Conservation (phyloP, 1,140 invertebrate species). For the Leptopilina clavipes region DNA sequence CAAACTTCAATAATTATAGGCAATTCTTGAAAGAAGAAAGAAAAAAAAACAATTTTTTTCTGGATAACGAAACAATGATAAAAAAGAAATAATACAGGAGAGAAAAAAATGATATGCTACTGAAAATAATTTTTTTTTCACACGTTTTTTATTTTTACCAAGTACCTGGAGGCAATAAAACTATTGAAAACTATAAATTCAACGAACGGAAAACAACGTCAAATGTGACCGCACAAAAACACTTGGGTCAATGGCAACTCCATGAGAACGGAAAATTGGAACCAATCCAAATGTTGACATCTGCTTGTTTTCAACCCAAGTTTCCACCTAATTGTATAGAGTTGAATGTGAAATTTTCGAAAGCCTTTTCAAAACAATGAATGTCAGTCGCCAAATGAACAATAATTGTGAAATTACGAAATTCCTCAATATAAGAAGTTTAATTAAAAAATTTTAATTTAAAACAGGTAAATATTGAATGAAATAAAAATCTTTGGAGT, state of each 20-base stretch:
- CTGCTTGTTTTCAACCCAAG: slow-evolving; percentile 16
- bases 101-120: neutral
- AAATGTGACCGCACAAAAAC: slow-evolving; percentile 23
- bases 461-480: too few species aligned
- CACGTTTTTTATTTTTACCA: neutral
- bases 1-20: too few species aligned
- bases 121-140: neutral
- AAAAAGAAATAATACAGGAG: too few species aligned
- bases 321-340: slow-evolving; percentile 25
- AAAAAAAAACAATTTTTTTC: too few species aligned
- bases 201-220: slow-evolving; percentile 3
- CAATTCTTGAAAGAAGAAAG: neutral
- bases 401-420: too few species aligned
- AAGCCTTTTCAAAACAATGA: neutral
- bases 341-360: neutral
- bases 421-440: too few species aligned
- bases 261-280: slow-evolving; percentile 27
- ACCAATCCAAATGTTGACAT: slow-evolving; percentile 24
- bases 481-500: too few species aligned
- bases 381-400: too few species aligned
- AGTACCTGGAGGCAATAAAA: neutral
- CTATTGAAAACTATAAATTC: neutral
- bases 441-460: too few species aligned
- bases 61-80: too few species aligned
- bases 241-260: slow-evolving; percentile 33